phyloP scores from a whole-genome alignment of 2,113 vertebrate genomes.

The Callionymus lyra region DNA sequence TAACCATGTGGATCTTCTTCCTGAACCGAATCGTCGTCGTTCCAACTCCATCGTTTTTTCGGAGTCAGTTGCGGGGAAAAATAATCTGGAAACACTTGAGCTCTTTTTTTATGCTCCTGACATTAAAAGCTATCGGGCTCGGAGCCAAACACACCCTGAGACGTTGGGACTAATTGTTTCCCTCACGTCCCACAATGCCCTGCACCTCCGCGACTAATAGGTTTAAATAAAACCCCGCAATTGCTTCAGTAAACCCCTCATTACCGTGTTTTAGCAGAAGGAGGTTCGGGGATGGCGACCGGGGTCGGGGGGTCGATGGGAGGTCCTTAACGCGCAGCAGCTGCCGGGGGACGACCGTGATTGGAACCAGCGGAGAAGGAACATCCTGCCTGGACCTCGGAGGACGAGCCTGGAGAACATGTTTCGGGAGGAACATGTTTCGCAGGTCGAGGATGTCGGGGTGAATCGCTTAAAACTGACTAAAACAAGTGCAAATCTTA shows the following conservation, averaged over 20 bases:
- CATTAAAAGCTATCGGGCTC: constrained; percentile 51
- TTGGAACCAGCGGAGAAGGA: constrained; percentile 65
- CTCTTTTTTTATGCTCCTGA: constrained; percentile 46
- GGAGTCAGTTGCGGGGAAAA: no score
- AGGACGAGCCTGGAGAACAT: constrained; percentile 69
- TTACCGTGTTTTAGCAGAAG: constrained; percentile 87
- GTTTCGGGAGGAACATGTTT: no score
- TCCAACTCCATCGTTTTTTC: no score
- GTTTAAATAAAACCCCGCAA: constrained; percentile 85
- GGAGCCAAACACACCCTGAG: constrained; percentile 64
- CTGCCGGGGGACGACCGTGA: constrained; percentile 63
- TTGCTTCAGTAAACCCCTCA: constrained; percentile 85
- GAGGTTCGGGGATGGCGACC: constrained; percentile 70
- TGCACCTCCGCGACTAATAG: constrained; percentile 61
- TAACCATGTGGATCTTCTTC: no score
- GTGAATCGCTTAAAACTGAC: no score
- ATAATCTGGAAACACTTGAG: constrained; percentile 80
- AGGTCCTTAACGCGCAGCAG: constrained; percentile 74
- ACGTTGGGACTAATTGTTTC: constrained; percentile 76
- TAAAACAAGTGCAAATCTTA: no score
- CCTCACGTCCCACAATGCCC: constrained; percentile 55
- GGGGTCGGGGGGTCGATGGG: constrained; percentile 70
- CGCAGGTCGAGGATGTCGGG: no score
- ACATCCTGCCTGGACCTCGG: constrained; percentile 59
- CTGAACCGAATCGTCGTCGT: constrained; percentile 17